phyloP scores from a whole-genome alignment of 2,797 vertebrate genomes.

The Psittacula echo region DNA sequence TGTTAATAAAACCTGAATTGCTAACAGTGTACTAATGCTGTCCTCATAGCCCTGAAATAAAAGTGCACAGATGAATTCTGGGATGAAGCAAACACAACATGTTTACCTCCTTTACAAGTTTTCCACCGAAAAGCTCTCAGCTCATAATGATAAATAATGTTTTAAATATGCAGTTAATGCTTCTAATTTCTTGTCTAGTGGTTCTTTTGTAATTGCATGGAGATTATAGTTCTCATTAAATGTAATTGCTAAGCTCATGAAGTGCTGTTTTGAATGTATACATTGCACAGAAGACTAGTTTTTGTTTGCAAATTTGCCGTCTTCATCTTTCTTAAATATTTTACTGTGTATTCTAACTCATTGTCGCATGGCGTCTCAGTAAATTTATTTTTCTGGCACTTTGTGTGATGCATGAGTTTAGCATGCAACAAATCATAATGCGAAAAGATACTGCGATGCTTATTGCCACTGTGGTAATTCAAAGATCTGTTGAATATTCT shows the following conservation, averaged over 20 bases:
- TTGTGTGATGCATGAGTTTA: constrained; percentile 1
- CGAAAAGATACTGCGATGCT: background rate
- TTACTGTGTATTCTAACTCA: background rate
- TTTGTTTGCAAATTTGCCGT: constrained; percentile 34
- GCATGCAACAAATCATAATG: background rate
- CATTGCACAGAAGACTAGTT: constrained; percentile 16
- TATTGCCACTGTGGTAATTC: constrained; percentile 14
- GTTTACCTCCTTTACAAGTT: constrained; percentile 31
- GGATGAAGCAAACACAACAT: background rate
- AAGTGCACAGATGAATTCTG: background rate
- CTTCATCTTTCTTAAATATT: constrained; percentile 55
- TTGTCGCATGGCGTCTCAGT: background rate
- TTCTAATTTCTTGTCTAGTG: constrained; percentile 39
- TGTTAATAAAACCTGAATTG: constrained; percentile 25
- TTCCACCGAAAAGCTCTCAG: constrained; percentile 26
- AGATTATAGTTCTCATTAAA: constrained; percentile 53
- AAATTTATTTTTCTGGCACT: constrained; percentile 23
- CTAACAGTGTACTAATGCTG: background rate
- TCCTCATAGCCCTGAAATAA: constrained; percentile 28
- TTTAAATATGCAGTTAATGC: constrained; percentile 19
- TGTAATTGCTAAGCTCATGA: constrained; percentile 22
- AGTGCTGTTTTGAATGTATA: constrained; percentile 44
- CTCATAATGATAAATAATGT: constrained; percentile 23
- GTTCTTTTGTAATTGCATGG: constrained; percentile 32
- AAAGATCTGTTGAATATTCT: constrained; percentile 37